Conservation (phyloP, 2,797 vertebrate genomes). For the Onychomys arenicola region DNA sequence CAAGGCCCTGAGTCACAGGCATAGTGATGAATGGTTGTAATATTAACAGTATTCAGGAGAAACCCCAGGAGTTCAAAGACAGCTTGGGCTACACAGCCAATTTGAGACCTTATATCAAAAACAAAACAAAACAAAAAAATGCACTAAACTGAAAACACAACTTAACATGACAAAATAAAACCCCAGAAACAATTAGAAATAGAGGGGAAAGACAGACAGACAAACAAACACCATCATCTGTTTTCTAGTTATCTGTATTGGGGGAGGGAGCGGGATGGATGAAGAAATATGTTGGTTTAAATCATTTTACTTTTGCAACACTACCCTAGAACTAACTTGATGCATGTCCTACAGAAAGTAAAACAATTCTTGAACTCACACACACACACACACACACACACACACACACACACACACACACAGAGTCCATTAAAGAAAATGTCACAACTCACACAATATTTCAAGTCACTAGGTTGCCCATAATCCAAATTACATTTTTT, state of each 20-base stretch:
- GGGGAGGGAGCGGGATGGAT: not conserved
- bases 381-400: not conserved
- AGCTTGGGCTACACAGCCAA: not conserved
- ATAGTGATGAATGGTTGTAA: not conserved
- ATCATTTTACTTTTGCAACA: constrained; percentile 31
- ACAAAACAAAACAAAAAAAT: not conserved
- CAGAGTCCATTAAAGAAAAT: not conserved
- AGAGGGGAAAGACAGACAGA: not conserved
- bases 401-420: not conserved
- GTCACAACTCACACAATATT: not conserved
- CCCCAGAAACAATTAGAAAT: not conserved
- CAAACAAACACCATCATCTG: not conserved
- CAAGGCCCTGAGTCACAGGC: no score
- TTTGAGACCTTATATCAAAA: not conserved
- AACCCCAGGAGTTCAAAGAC: not conserved
- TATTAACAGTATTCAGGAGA: not conserved
- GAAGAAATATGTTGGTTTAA: not conserved
- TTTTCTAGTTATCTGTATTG: not conserved
- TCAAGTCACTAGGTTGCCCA: not conserved
- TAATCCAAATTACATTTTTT: constrained; percentile 14
- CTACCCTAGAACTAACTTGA: not conserved
- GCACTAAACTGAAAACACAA: not conserved
- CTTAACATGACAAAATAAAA: not conserved
- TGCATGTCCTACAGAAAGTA: not conserved
- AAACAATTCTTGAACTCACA: constrained; percentile 15